Conservation (phyloP, 1,140 invertebrate species). For the Drosophila rhopaloa region DNA sequence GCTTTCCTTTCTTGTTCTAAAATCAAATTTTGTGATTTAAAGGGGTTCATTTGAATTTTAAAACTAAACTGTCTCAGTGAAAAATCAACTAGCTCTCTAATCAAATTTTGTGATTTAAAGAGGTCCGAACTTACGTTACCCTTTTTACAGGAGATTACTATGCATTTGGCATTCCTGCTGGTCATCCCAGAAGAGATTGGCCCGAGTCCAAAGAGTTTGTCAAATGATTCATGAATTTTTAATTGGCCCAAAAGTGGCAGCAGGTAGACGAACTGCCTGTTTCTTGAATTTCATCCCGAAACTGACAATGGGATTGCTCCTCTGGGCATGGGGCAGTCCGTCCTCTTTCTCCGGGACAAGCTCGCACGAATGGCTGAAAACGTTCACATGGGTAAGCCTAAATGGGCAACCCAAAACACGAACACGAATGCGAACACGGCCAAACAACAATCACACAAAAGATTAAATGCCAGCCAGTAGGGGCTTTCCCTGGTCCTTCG, state of each 20-base stretch:
- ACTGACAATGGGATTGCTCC: slow-evolving; percentile 51
- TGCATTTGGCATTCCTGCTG: slow-evolving; percentile 51
- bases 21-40: slow-evolving; percentile 40
- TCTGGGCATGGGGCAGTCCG: not conserved
- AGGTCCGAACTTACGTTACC: slow-evolving; percentile 38
- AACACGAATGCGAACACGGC: slow-evolving; percentile 57
- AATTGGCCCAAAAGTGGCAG: slow-evolving; percentile 67
- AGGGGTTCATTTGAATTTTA: slow-evolving; percentile 8
- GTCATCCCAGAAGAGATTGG: slow-evolving; percentile 42
- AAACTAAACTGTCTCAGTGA: not conserved
- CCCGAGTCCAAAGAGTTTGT: slow-evolving; percentile 65
- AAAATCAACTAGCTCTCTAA: slow-evolving; percentile 9
- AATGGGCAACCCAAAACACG: slow-evolving; percentile 79
- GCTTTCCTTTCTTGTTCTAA: too few species aligned
- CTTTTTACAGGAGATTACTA: slow-evolving; percentile 73
- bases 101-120: slow-evolving; percentile 43
- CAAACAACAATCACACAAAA: slow-evolving; percentile 73
- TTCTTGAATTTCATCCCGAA: slow-evolving; percentile 47
- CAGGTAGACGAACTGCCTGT: slow-evolving; percentile 12
- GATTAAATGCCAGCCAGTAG: slow-evolving; percentile 72
- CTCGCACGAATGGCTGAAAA: slow-evolving; percentile 37
- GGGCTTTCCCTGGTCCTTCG: not conserved
- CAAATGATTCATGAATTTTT: slow-evolving; percentile 83
- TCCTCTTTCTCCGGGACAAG: slow-evolving; percentile 2
- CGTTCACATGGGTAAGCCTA: slow-evolving; percentile 74